phyloP scores from a whole-genome alignment of 2,888 invertebrate genomes.

The Polymixis lichenea region DNA sequence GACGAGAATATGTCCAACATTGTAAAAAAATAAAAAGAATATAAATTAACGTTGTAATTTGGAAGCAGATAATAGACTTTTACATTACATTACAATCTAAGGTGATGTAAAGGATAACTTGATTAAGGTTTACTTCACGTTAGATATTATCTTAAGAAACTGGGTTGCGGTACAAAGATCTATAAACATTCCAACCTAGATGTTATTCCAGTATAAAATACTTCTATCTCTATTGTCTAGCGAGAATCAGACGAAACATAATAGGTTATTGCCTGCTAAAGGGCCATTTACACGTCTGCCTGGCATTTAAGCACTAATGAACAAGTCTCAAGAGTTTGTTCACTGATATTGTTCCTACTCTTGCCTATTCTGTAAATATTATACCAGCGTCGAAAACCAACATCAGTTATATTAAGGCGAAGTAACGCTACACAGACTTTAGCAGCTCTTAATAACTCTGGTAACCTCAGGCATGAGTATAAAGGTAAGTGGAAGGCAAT shows the following conservation, averaged over 20 bases:
- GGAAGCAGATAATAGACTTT: too few relatives aligned
- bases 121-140: slow-evolving; percentile 9
- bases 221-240: slow-evolving; percentile 29
- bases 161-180: background rate
- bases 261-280: slow-evolving; percentile 22
- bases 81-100: too few relatives aligned
- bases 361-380: slow-evolving; percentile 43
- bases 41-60: too few relatives aligned
- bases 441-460: slow-evolving; percentile 59
- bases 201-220: slow-evolving; percentile 17
- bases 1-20: too few relatives aligned
- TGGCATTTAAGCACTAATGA: slow-evolving; percentile 37
- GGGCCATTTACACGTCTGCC: slow-evolving; percentile 23
- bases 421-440: slow-evolving; percentile 58
- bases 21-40: too few relatives aligned
- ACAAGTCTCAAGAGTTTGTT: slow-evolving; percentile 34
- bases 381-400: slow-evolving; percentile 44
- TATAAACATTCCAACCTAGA: slow-evolving; percentile 2
- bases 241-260: slow-evolving; percentile 26
- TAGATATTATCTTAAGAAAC: slow-evolving; percentile 15
- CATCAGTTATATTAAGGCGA: slow-evolving; percentile 39
- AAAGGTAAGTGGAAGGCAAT: slow-evolving; percentile 65
- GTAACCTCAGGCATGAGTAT: slow-evolving; percentile 54
- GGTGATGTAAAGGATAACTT: slow-evolving; percentile 3
- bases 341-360: slow-evolving; percentile 32